Evolutionary conservation across 2,888 invertebrate species (phyloP), one percentile per base, ranked within the genome.

Genomic region (Sphaerophoria taeniata): DNA sequence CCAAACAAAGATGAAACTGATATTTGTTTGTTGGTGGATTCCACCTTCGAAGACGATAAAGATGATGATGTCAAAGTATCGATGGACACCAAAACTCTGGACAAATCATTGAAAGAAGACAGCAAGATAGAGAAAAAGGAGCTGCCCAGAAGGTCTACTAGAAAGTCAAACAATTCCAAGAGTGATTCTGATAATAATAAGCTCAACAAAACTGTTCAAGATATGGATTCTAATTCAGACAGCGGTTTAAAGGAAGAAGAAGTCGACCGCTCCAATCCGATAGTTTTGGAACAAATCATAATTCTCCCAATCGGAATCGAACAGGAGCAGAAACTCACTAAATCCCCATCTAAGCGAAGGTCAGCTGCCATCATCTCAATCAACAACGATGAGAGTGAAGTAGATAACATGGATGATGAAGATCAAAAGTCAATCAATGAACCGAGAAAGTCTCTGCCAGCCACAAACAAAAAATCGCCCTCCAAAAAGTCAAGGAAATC

Each of bases 11-110:
- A 74, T 11, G 53, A 60, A 5, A 53, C 72, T 0, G 73, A 79
- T 7, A 16, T 72, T 14, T 69, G 73, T 55, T 61, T 79, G 4
- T 9, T 60, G 12, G 45, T 69, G 16, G 75, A 76, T 16, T 75
- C 56, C 1, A 65, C 65, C 6, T 7, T 24, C 0, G 71, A 67
- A 5, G 51, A 58, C 3, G 51, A 43, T 4, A n/a, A 31, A 43
- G 9, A 24, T 24, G 24, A 24, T 24, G 24, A 24, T 2, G 43
- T 11, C 12, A 43, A 43, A 43, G 9, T 12, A 6, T 1, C 39
- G 1, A 24, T 39, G 39, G 9, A 39, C 39, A 7, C 9, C 6
- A 39, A 39, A 39, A 39, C 39, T 7, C 9, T 39, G 2, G 14
- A 63, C 5, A 45, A 63, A 33, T 63, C 61, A 4, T 45, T 63